A percentile compares a stretch with the other conserved stretches of the same genome.
Conservation (phyloP, 1,140 invertebrate species). For the Drosophila carrolli region DNA sequence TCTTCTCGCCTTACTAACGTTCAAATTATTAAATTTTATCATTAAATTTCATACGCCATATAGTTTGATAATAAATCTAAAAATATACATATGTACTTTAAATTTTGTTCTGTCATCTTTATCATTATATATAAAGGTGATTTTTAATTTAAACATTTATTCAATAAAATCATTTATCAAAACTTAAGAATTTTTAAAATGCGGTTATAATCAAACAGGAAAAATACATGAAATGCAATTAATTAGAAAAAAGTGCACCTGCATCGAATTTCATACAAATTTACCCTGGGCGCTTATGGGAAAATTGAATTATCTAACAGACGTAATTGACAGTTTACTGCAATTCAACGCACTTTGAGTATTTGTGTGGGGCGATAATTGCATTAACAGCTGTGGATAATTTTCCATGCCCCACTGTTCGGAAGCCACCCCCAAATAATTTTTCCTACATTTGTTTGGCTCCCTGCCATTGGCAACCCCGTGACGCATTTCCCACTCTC, state of each 20-base stretch:
- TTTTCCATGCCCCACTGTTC: constrained; percentile 48
- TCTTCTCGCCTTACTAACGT: too few relatives aligned
- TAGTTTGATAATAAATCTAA: too few relatives aligned
- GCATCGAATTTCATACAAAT: constrained; percentile 1
- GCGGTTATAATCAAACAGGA: too few relatives aligned
- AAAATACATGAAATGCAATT: background rate
- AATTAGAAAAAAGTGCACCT: background rate
- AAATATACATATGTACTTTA: too few relatives aligned
- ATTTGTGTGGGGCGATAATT: constrained; percentile 18
- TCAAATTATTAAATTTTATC: too few relatives aligned
- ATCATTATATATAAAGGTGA: too few relatives aligned
- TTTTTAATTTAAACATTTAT: too few relatives aligned
- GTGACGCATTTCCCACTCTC: constrained; percentile 47
- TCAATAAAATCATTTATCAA: too few relatives aligned
- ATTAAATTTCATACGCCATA: too few relatives aligned
- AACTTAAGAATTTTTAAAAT: background rate
- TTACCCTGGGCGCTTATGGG: constrained; percentile 5
- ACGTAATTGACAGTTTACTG: constrained; percentile 37
- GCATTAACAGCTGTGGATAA: constrained; percentile 36
- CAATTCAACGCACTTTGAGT: constrained; percentile 10
- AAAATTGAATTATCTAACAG: constrained; percentile 29
- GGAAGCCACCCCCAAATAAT: constrained; percentile 46
- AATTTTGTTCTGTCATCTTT: too few relatives aligned
- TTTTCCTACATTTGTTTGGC: constrained; percentile 26
- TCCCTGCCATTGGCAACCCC: constrained; percentile 58